These are phyloP conservation scores for Phortica magna DNA, from an alignment of 2,888 invertebrate species.

Conservation along the genomic window DNA sequence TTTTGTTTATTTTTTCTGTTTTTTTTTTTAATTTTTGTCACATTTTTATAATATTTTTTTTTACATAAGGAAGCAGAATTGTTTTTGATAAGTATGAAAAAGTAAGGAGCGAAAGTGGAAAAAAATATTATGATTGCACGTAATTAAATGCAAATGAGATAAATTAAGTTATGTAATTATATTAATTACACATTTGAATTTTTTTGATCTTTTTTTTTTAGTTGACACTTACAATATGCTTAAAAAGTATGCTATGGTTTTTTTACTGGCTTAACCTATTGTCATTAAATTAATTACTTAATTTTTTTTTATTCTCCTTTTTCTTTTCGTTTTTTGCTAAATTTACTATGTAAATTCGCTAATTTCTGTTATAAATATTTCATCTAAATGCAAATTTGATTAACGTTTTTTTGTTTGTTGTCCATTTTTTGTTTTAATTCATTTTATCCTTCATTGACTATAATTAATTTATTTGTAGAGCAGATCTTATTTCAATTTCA, in stretches of 20 bases:
- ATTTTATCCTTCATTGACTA: constrained; percentile 30
- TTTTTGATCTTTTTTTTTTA: background rate
- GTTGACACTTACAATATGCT: constrained; percentile 24
- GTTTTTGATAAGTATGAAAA: background rate
- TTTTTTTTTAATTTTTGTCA: constrained; percentile 4
- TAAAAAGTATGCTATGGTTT: constrained; percentile 55
- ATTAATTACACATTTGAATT: constrained; percentile 4
- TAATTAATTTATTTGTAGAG: constrained; percentile 23
- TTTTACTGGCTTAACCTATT: constrained; percentile 18
- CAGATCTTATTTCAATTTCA: constrained; percentile 30
- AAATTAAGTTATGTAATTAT: constrained; percentile 9
- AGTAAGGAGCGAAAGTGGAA: background rate
- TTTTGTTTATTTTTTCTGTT: constrained; percentile 1
- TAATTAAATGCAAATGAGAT: constrained; percentile 11
- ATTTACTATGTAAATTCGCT: constrained; percentile 71
- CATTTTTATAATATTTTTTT: background rate
- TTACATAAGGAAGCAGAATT: constrained; percentile 12
- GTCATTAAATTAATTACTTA: constrained; percentile 17
- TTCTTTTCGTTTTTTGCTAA: constrained; percentile 49
- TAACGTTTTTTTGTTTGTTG: constrained; percentile 56
- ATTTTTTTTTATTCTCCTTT: constrained; percentile 34
- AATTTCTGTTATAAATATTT: constrained; percentile 53
- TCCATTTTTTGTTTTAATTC: constrained; percentile 41
- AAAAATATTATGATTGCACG: background rate
- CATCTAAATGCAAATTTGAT: constrained; percentile 73